Conservation (phyloP, 2,113 vertebrate species). For the Oreotrochilus melanogaster region DNA sequence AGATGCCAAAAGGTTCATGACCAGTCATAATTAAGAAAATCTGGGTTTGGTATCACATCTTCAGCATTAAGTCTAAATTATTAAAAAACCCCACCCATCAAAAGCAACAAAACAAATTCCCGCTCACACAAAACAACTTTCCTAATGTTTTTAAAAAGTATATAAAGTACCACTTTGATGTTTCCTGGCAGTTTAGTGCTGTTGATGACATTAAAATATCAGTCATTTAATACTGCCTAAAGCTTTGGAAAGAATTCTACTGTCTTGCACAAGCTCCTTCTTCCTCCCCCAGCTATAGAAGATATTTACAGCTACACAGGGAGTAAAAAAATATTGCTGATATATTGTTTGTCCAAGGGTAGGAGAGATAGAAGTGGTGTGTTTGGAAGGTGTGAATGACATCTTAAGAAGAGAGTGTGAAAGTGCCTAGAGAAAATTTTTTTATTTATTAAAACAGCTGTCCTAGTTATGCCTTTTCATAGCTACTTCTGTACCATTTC, state of each 20-base stretch:
- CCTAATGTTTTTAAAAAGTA: background rate
- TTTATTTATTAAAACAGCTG: constrained; percentile 33
- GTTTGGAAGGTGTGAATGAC: constrained; percentile 32
- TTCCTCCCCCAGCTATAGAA: background rate
- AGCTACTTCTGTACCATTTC: background rate
- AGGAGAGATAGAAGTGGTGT: background rate
- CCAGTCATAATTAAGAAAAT: background rate
- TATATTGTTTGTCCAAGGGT: background rate
- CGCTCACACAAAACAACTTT: background rate
- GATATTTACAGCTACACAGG: background rate
- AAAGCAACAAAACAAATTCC: background rate
- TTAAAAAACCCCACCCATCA: too few relatives aligned
- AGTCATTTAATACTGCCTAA: background rate
- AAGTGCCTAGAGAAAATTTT: background rate
- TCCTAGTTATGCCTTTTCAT: background rate
- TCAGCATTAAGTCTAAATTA: background rate
- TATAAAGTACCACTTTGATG: rapidly evolving
- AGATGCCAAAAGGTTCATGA: background rate
- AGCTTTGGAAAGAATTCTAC: background rate
- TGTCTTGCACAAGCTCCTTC: background rate
- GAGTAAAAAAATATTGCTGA: background rate
- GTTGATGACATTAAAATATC: background rate
- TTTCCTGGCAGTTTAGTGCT: background rate
- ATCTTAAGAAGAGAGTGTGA: background rate
- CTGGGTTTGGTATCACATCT: background rate